Base-by-base conservation (phyloP, 1,140 invertebrate species). In the Phymastichus coffea region DNA sequence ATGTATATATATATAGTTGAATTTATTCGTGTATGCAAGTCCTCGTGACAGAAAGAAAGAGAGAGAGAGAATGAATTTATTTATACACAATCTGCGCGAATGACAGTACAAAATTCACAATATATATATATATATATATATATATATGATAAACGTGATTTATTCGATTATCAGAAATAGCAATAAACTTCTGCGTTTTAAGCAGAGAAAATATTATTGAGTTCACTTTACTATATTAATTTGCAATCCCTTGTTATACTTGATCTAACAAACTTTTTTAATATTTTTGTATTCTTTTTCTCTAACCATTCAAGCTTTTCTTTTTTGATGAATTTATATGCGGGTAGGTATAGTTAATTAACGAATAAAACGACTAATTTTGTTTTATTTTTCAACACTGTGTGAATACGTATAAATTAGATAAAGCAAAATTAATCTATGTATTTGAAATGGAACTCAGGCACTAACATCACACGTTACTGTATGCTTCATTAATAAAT, bases 181-280 rank as follows among this genome's bases (percentile, higher is more conserved):
- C 47, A 66, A 66, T 68, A 68, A 61, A 63, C 58, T 65, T 69
- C 52, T 69, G 46, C 61, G 44, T 61, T 63, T 65, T 57, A 60
- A 69, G 66, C 62, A 65, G 64, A 64, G 57, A 66, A 62, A 60
- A 61, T 51, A 58, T 51, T 40, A 49, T 25, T 28, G 14, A 51
- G 33, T 61, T 15, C 19, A 56, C 15, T 51, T 65, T 55, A 53
- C 33, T 52, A 59, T 30, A 20, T 57, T 47, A 54, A 30, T 52
- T 57, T 52, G 40, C 40, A 61, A 26, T 35, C 33, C 22, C 51
- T 20, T 48, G 0, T 33, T 44, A 54, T 55, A 17, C 33, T 57
- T 53, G 25, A 33, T 54, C 40, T 44, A 49, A 37, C 44, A 10
- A 22, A 15, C 14, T 63, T 10, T 30, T 40, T 51, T 26, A 57